These are phyloP conservation scores for Empidonax traillii DNA, from an alignment of 2,113 vertebrate genomes.

Conservation along the genomic window DNA sequence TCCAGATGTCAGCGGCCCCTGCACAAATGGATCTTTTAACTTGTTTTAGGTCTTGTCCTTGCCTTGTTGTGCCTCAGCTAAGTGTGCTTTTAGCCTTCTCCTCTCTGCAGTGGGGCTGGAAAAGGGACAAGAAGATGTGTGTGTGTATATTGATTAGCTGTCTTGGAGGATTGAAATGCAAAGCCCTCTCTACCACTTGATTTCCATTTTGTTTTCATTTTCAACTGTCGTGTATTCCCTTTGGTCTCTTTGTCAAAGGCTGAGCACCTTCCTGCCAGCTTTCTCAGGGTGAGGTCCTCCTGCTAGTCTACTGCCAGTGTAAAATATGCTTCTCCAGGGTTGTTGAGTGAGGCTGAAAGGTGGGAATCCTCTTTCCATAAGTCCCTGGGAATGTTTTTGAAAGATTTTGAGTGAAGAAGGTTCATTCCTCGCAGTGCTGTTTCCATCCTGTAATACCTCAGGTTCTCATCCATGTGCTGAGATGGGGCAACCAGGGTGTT, in stretches of 20 bases:
- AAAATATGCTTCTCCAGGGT: not conserved
- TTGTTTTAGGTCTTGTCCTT: not conserved
- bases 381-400: not conserved
- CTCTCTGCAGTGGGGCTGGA: not conserved
- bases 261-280: not conserved
- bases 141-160: not conserved
- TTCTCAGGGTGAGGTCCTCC: not conserved
- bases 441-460: not conserved
- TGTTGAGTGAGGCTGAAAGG: not conserved
- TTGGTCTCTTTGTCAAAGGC: not conserved
- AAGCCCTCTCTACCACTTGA: not conserved
- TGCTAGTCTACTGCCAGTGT: not conserved
- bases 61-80: not conserved
- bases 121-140: not conserved
- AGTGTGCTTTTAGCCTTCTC: not conserved
- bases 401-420: not conserved
- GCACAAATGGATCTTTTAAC: not conserved
- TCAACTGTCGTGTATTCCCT: fast-evolving
- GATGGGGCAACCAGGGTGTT: not conserved
- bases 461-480: not conserved
- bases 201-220: not conserved
- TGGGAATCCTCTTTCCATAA: fast-evolving
- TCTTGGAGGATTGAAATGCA: not conserved
- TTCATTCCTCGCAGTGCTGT: not conserved
- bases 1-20: not conserved